phyloP scores from a whole-genome alignment of 2,888 invertebrate species.

The Thereva unica region DNA sequence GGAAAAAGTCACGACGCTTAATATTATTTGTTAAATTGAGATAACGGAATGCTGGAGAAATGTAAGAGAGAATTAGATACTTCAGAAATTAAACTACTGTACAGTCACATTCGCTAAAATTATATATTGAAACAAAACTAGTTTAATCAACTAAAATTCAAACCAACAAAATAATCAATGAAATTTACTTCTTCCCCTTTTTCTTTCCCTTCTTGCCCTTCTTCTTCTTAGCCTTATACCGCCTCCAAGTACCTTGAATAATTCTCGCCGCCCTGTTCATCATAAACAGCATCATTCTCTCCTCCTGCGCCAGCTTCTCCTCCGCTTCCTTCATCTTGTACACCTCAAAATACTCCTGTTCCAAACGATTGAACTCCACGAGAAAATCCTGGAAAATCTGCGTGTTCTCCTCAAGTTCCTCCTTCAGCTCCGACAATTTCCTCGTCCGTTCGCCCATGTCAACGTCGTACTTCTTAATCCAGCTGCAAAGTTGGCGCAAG shows the following conservation, averaged over 20 bases:
- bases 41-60: too few species aligned
- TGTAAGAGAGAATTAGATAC: too few species aligned
- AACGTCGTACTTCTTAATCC: conserved; percentile 53
- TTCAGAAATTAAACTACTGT: too few species aligned
- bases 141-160: too few species aligned
- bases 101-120: too few species aligned
- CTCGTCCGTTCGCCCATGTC: conserved; percentile 51
- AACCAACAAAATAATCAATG: too few species aligned
- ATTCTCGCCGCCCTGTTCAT: conserved; percentile 52
- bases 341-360: conserved; percentile 49
- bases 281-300: conserved; percentile 50
- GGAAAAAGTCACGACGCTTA: too few species aligned
- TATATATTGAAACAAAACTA: too few species aligned
- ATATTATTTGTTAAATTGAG: too few species aligned
- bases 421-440: conserved; percentile 48
- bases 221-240: conserved; percentile 4
- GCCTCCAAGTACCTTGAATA: conserved; percentile 52
- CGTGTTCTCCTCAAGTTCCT: conserved; percentile 45
- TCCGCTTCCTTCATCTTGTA: conserved; percentile 46
- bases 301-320: conserved; percentile 47
- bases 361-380: conserved; percentile 46
- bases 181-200: conserved; percentile 17
- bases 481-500: conserved; percentile 49
- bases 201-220: conserved; percentile 14
- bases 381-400: conserved; percentile 48